Base-by-base conservation (phyloP, 2,888 invertebrate genomes). In the Thecophora atra region DNA sequence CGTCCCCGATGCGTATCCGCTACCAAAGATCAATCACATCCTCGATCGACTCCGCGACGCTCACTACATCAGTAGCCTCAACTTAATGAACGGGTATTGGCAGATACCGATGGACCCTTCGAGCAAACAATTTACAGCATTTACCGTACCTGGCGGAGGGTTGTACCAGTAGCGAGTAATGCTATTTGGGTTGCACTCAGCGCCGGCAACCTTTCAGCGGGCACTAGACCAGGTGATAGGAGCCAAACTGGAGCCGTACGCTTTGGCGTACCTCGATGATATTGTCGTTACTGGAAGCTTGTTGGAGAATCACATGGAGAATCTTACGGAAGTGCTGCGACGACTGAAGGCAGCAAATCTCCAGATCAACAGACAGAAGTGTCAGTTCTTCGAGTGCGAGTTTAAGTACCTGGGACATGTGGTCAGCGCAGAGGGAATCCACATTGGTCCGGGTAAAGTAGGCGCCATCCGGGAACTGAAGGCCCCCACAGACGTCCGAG, bases 351-450 rank as follows among this genome's bases (percentile, higher is more conserved):
- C 19, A 3, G 54, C 54, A 6, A 54, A 54, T 11, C 54, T 54
- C 1, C 54, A 21, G 8, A 54, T 54, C 15, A 54, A 54, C 54
- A 54, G 11, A 11, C 21, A 54, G 3, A 54, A 54, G n/a, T 21
- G 54, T n/a, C 3, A 54, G 3, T 54, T 54, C 54, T 54, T 54
- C 54, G 7, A 21, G n/a, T 8, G 1, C 1, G 71, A 74, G 24
- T 47, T 62, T 3, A 71, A 62, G 17, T 73, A 74, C 37, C 56
- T 74, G 3, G 71, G 72, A 0, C 71, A 74, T 26, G 67, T 74
- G 4, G 70, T 72, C 1, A 67, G 56, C n/a, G 54, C 19, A 3
- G 21, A 21, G 1, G 54, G 54, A n/a, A 54, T 54, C 54, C 54
- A 54, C 21, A 54, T 15, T 0, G 66, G 66, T 51, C 71, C 73